phyloP scores from a whole-genome alignment of 92 coral and sea anemone species.

The Epizoanthus fatuus region DNA sequence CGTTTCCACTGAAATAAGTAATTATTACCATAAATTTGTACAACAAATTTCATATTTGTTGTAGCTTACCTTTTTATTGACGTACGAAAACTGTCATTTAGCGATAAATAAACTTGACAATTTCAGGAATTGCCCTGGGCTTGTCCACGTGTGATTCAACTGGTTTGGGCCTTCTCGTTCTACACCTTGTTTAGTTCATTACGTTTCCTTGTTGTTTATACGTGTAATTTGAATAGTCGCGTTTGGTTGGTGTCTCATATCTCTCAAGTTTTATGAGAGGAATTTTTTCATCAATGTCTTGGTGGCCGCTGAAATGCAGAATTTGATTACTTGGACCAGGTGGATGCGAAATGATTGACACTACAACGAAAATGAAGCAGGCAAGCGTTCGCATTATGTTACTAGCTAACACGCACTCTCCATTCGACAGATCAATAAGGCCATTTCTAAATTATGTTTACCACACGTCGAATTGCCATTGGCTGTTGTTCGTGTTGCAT shows the following conservation, averaged over 20 bases:
- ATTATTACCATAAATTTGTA: neutral
- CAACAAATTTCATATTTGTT: neutral
- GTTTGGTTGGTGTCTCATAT: neutral
- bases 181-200: neutral
- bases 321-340: neutral
- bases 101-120: neutral
- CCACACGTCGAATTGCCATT: slow-evolving; percentile 10
- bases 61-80: slow-evolving; percentile 21
- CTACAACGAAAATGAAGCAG: slow-evolving; percentile 5
- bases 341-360: neutral
- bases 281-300: neutral
- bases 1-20: neutral
- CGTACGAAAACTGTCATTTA: neutral
- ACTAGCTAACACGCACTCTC: slow-evolving; percentile 14
- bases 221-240: neutral
- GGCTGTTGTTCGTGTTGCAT: neutral
- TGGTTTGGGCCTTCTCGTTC: neutral
- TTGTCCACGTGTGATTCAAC: neutral
- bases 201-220: neutral
- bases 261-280: neutral
- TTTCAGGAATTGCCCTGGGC: neutral
- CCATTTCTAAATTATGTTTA: neutral
- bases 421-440: slow-evolving; percentile 14
- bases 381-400: slow-evolving; percentile 19
- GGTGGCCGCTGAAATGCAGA: neutral